Evolutionary conservation across 2,797 vertebrate genomes (phyloP).

Genomic region (Hyperoplus immaculatus): DNA sequence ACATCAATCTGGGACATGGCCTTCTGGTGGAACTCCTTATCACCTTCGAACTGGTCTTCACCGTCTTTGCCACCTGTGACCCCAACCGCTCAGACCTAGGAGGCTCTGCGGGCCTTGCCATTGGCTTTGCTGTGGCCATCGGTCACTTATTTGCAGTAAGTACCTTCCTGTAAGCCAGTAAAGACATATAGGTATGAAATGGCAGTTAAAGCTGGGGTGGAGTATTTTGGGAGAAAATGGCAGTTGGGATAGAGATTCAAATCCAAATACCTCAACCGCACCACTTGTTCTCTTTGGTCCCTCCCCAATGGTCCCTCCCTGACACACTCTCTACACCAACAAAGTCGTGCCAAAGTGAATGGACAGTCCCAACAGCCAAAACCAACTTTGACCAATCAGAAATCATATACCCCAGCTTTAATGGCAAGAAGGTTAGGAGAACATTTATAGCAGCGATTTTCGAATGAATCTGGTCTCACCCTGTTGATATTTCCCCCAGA

Average conservation of each 20-base stretch:
- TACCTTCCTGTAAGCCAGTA: conserved; percentile 41
- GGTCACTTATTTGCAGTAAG: conserved; percentile 98
- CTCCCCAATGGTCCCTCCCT: too few species aligned
- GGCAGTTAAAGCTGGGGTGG: not conserved
- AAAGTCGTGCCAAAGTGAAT: too few species aligned
- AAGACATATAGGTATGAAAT: not conserved
- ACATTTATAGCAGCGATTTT: conserved; percentile 18
- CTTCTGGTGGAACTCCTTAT: conserved; percentile 95
- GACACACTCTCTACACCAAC: too few species aligned
- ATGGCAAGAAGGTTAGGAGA: not conserved
- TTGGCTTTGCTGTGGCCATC: conserved; percentile 94
- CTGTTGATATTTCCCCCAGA: not conserved
- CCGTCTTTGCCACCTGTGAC: conserved; percentile 96
- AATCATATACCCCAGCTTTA: too few species aligned
- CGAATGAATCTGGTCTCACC: not conserved
- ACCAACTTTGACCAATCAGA: too few species aligned
- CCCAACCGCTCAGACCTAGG: conserved; percentile 91
- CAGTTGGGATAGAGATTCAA: too few species aligned
- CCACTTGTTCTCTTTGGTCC: too few species aligned
- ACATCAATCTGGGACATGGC: conserved; percentile 90
- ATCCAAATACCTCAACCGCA: too few species aligned
- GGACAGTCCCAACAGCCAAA: too few species aligned
- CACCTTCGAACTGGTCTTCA: conserved; percentile 96
- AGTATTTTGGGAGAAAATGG: too few species aligned
- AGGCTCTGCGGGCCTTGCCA: conserved; percentile 92